These are phyloP conservation scores for Cardinalis cardinalis DNA, from an alignment of 2,113 vertebrate genomes.

Conservation along the genomic window DNA sequence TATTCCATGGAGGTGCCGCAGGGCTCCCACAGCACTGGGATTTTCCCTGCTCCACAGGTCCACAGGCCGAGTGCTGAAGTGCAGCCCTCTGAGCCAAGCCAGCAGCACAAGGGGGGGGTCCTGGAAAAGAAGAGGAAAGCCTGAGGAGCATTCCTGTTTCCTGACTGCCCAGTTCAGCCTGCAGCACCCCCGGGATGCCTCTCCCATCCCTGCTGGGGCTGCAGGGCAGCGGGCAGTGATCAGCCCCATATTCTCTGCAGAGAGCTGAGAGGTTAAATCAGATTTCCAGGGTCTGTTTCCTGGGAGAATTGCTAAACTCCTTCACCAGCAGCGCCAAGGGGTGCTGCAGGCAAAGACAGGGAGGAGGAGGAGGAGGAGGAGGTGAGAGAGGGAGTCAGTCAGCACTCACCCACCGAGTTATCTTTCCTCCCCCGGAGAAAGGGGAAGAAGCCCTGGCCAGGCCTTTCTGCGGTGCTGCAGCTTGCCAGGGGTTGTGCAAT, in stretches of 20 bases:
- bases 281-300: not conserved
- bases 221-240: rapidly evolving
- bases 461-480: not conserved
- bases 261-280: not conserved
- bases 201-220: not conserved
- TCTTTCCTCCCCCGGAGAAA: not conserved
- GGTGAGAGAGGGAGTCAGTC: not conserved
- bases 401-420: not conserved
- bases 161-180: not conserved
- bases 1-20: not conserved
- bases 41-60: not conserved
- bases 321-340: not conserved
- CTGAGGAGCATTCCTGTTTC: not conserved
- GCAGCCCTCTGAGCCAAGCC: rapidly evolving
- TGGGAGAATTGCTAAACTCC: rapidly evolving
- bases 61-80: not conserved
- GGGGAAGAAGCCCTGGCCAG: not conserved
- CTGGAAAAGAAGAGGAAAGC: not conserved
- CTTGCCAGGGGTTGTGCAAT: not conserved
- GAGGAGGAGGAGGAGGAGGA: not conserved
- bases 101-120: not conserved
- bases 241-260: not conserved
- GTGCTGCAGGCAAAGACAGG: not conserved
- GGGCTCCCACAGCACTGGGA: not conserved
- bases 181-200: not conserved